Evolutionary conservation across 2,797 vertebrate species (phyloP).

Genomic region (Crypturellus tataupa): DNA sequence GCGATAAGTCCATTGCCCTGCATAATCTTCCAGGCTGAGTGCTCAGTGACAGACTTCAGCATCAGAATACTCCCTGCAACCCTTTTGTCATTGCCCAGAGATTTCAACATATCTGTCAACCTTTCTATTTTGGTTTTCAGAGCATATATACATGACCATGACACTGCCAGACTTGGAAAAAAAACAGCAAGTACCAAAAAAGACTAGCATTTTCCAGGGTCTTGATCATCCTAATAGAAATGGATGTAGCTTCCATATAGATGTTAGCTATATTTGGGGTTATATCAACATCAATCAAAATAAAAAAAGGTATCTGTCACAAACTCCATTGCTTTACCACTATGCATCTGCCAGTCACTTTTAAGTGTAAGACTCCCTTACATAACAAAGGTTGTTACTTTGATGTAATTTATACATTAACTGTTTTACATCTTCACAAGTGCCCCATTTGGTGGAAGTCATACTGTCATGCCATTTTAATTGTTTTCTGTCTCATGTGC

Average conservation of each 20-base stretch:
- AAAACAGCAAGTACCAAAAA: background rate
- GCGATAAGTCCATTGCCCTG: constrained; percentile 26
- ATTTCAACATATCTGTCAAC: constrained; percentile 17
- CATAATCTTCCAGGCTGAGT: constrained; percentile 16
- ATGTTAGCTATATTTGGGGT: background rate
- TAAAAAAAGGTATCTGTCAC: background rate
- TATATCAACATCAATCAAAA: background rate
- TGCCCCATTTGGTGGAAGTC: background rate
- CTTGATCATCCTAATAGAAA: background rate
- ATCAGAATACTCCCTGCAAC: constrained; percentile 15
- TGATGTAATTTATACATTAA: background rate
- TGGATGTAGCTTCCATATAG: background rate
- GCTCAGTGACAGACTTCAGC: constrained; percentile 29
- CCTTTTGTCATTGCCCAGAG: constrained; percentile 27
- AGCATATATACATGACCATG: background rate
- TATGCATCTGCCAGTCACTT: background rate
- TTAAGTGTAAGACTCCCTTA: constrained; percentile 6
- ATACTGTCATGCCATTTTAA: background rate
- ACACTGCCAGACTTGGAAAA: background rate
- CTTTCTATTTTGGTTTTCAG: background rate
- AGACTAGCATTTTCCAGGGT: background rate
- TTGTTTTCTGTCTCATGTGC: constrained; percentile 1
- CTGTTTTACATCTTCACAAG: constrained; percentile 17
- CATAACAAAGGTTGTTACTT: background rate
- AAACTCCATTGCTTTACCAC: background rate